Conservation (phyloP, 92 coral and sea anemone species). For the Phenganax stokvisi region DNA sequence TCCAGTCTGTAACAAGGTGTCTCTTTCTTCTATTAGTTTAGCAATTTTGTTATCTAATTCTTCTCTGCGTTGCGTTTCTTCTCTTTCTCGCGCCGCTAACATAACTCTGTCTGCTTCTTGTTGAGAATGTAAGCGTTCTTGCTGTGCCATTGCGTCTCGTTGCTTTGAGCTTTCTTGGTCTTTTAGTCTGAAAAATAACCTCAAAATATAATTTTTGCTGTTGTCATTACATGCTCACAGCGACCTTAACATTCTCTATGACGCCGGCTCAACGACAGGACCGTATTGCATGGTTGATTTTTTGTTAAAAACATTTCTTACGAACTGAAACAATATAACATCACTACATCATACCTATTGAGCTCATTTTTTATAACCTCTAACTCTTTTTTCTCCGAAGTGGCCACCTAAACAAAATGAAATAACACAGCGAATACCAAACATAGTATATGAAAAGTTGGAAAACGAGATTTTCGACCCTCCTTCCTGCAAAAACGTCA, state of each 20-base stretch:
- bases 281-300: not conserved
- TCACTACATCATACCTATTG: conserved; percentile 47
- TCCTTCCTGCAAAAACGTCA: too few species aligned
- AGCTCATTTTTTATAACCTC: conserved; percentile 73
- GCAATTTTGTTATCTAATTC: conserved; percentile 77
- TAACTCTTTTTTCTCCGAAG: conserved; percentile 73
- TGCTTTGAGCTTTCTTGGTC: conserved; percentile 37
- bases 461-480: too few species aligned
- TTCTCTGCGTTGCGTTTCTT: conserved; percentile 41
- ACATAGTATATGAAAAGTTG: not conserved
- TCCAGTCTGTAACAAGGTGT: conserved; percentile 86
- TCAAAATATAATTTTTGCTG: not conserved
- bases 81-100: conserved; percentile 35
- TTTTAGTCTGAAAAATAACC: conserved; percentile 12
- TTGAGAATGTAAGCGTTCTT: conserved; percentile 26
- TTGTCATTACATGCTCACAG: too few species aligned
- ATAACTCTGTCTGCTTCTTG: conserved; percentile 26
- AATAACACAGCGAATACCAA: not conserved
- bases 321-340: too few species aligned
- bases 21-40: conserved; percentile 89
- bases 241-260: too few species aligned
- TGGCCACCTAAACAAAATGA: conserved; percentile 61
- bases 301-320: too few species aligned
- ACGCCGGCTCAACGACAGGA: too few species aligned
- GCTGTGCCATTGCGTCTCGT: conserved; percentile 18